These are phyloP conservation scores for Turritopsis rubra DNA, from an alignment of 30 jellyfish, hydroid and myxozoan species.

Conservation along the genomic window DNA sequence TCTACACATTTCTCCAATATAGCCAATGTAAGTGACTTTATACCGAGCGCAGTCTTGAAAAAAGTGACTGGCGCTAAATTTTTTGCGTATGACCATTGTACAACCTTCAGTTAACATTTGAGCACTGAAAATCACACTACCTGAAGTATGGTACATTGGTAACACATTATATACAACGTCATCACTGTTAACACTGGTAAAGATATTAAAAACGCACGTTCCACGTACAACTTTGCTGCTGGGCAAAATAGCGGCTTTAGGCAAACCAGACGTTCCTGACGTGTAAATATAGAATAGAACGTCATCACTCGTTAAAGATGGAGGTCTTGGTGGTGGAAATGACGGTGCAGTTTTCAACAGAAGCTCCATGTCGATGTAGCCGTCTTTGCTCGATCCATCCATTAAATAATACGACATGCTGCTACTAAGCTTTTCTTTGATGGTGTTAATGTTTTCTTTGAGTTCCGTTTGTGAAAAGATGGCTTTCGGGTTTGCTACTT, in stretches of 20 bases:
- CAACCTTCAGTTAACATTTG: constrained; percentile 47
- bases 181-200: constrained; percentile 22
- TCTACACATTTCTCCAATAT: constrained; percentile 90
- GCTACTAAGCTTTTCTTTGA: neutral
- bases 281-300: constrained; percentile 57
- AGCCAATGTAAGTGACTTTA: constrained; percentile 57
- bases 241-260: constrained; percentile 65
- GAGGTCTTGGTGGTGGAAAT: neutral
- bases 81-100: constrained; percentile 57
- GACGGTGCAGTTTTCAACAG: neutral
- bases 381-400: neutral
- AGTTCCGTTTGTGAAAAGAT: constrained; percentile 31
- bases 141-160: constrained; percentile 83
- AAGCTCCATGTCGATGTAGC: neutral
- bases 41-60: constrained; percentile 64
- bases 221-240: constrained; percentile 40
- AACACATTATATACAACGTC: constrained; percentile 56
- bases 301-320: neutral
- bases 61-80: constrained; percentile 77
- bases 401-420: neutral
- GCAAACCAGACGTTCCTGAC: constrained; percentile 91
- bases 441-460: neutral
- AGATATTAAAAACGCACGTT: constrained; percentile 34
- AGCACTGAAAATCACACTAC: constrained; percentile 64
- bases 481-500: constrained; percentile 49